A percentile compares a stretch with the other conserved stretches of the same genome.
Conservation (phyloP, 2,113 vertebrate species). For the Paramormyrops kingsleyae region DNA sequence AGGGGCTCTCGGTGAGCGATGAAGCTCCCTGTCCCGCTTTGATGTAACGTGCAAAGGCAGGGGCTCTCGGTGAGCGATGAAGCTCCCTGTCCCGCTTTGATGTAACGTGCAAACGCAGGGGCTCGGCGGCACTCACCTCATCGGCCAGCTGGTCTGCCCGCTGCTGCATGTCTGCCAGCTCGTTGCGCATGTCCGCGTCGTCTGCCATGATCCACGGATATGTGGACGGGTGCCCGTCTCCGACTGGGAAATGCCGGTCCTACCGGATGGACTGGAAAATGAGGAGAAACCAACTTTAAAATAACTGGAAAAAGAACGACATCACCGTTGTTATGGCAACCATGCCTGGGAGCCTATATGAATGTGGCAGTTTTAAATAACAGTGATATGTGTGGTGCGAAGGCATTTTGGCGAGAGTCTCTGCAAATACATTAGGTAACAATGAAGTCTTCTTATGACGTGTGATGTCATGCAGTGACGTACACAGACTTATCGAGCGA, state of each 20-base stretch:
- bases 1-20: not conserved
- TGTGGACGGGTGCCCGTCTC: slow-evolving; percentile 47
- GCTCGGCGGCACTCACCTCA: slow-evolving; percentile 65
- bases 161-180: slow-evolving; percentile 91
- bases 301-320: not conserved
- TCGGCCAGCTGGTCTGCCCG: slow-evolving; percentile 88
- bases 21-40: not conserved
- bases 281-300: slow-evolving; percentile 9
- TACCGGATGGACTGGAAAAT: slow-evolving; percentile 32
- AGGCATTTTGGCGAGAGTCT: not conserved
- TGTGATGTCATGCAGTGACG: not conserved
- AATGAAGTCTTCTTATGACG: not conserved
- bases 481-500: not conserved
- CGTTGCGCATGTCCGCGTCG: slow-evolving; percentile 95
- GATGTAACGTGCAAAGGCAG: too few relatives aligned
- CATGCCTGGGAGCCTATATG: not conserved
- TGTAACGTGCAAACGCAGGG: too few relatives aligned
- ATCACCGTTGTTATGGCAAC: not conserved
- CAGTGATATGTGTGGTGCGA: not conserved
- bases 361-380: not conserved
- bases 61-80: not conserved
- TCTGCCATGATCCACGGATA: slow-evolving; percentile 75
- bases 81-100: not conserved
- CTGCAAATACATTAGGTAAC: not conserved
- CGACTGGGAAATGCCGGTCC: slow-evolving; percentile 34